Evolutionary conservation across 2,888 invertebrate species (phyloP), one percentile per base, ranked within the genome.

Genomic region (Cryptosula pallasiana): DNA sequence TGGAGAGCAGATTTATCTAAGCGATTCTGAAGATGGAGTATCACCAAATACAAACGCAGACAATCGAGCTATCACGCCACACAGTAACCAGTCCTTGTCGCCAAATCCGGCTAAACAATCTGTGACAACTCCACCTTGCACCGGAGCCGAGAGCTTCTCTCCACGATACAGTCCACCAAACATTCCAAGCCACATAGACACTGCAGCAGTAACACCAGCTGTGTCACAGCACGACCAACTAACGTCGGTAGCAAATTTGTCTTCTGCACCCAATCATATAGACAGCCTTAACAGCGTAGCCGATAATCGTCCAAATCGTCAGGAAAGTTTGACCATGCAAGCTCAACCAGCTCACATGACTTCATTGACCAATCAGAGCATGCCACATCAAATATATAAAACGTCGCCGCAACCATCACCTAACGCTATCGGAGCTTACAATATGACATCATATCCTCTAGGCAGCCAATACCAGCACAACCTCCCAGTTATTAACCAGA

Each of bases 1-100:
- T 75, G 83, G 83, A 29, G 83, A 83, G 69, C 45, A 74, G 13
- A 70, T 75, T 54, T 63, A 70, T 45, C 70, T 9, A 23, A 70
- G 70, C 32, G 36, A 36, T 25, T 54, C 70, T 3, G 70, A 70
- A 23, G 63, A 63, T 2, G 32, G 63, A 29, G 63, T 63, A 9
- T 34, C 63, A 29, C 25, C 63, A 25, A 32, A 27, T 3, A 32
- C 32, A 27, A 32, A 2, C 32, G 9, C 63, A 32, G 63, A 63
- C 34, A 63, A 63, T 63, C 63, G 63, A 5, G 25, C 63, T 13
- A 34, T 32, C 32, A 63, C 63, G 13, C 63, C 63, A 32, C 27
- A 63, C 32, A 63, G 63, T 32, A 63, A 32, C 32, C 25, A 16
- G 3, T 63, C 63, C n/a, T 9, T 63, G 3, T 63, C 63, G 13